Evolutionary conservation across 2,888 invertebrate genomes (phyloP).

Genomic region (Heliconius ismenius): DNA sequence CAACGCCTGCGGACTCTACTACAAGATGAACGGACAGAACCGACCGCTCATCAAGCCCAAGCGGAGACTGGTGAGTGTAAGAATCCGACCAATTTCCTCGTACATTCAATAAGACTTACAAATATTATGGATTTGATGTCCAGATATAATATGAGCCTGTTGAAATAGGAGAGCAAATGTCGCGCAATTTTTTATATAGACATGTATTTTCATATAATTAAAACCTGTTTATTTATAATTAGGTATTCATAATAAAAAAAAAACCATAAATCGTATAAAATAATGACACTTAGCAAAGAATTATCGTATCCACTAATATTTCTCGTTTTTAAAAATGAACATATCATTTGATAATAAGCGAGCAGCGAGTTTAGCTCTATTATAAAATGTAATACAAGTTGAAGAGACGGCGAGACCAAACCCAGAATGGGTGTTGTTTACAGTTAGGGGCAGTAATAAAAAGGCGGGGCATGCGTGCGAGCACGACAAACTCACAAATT

Average conservation of each 20-base stretch:
- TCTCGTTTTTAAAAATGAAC: not conserved
- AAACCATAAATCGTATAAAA: not conserved
- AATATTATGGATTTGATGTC: not conserved
- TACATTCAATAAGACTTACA: constrained; percentile 11
- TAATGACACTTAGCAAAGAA: not conserved
- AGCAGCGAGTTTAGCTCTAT: constrained; percentile 34
- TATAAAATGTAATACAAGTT: constrained; percentile 37
- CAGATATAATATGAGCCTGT: not conserved
- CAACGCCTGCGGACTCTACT: constrained; percentile 99
- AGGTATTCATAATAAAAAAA: not conserved
- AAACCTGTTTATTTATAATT: constrained; percentile 3
- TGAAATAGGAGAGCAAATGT: not conserved
- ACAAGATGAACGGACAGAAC: constrained; percentile 99
- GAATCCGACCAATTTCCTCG: constrained; percentile 78
- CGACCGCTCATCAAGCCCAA: constrained; percentile 99
- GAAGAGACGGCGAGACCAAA: constrained; percentile 40
- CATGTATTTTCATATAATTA: not conserved
- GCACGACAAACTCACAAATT: constrained; percentile 78
- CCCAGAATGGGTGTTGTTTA: constrained; percentile 76
- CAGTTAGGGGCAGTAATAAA: constrained; percentile 80
- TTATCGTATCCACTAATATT: not conserved
- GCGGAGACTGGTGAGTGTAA: constrained; percentile 98
- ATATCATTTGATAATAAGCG: constrained; percentile 25
- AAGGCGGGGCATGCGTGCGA: constrained; percentile 76
- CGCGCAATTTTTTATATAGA: not conserved